A percentile compares a stretch with the other conserved stretches of the same genome.
phyloP scores from a whole-genome alignment of 2,888 invertebrate species.

The Nebria brevicollis region DNA sequence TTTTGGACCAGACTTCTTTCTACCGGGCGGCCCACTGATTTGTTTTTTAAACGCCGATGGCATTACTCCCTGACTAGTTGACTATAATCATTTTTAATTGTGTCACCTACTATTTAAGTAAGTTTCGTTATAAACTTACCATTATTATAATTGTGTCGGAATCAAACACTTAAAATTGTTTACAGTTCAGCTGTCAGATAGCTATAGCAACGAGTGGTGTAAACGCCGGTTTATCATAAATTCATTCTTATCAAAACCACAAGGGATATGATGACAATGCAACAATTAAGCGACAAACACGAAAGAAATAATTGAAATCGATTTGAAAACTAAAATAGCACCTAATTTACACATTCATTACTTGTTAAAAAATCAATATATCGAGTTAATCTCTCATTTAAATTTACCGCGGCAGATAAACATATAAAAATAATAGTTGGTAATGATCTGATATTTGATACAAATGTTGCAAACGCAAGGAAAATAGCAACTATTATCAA shows the following conservation, averaged over 20 bases:
- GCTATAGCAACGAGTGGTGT: slow-evolving; percentile 31
- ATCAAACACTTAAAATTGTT: slow-evolving; percentile 34
- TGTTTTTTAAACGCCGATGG: slow-evolving; percentile 45
- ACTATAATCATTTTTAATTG: slow-evolving; percentile 26
- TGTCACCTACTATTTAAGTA: background rate
- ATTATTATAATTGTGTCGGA: slow-evolving; percentile 19
- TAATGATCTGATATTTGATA: background rate
- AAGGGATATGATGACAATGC: background rate
- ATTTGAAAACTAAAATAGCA: background rate
- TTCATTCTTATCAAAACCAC: background rate
- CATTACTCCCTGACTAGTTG: slow-evolving; percentile 24
- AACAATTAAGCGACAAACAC: background rate
- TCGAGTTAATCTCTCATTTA: background rate
- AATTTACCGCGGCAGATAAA: background rate
- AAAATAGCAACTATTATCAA: background rate
- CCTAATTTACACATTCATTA: background rate
- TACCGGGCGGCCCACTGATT: slow-evolving; percentile 55
- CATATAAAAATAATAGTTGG: background rate
- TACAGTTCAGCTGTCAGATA: slow-evolving; percentile 36
- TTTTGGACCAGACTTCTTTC: slow-evolving; percentile 78
- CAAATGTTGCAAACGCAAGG: background rate
- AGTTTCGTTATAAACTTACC: slow-evolving; percentile 25
- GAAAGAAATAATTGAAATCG: background rate
- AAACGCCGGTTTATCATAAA: background rate
- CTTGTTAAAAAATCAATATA: background rate